Evolutionary conservation across 1,140 invertebrate genomes (phyloP), one percentile per base, ranked within the genome.

Genomic region (Drosophila kepulauana): DNA sequence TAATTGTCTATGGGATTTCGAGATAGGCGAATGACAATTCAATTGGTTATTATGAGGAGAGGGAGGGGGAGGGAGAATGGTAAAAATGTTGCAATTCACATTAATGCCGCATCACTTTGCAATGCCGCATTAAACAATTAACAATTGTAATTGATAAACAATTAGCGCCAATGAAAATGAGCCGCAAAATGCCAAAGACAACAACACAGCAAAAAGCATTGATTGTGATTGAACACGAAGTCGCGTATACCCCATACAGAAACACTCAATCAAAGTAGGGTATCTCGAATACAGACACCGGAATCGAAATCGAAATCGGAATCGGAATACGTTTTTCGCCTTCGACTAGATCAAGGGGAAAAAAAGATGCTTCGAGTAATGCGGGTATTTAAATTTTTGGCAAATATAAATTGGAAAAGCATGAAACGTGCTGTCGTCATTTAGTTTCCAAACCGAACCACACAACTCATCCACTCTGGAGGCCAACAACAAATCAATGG

Each of bases 91-190:
- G 58, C 72, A 75, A 63, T 64, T 75, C 63, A 33, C 59, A 71
- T 71, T 58, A 67, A 73, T 68, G 69, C 75, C 61, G 54, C 68
- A 61, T 78, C 78, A 81, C 81, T 78, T 86, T 81, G 58, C 77
- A 78, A 25, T 25, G 74, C 61, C 67, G 84, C 67, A 87, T 87
- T 87, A 80, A 88, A 77, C 77, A 87, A 87, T 87, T 87, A 87
- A 80, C 80, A 88, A 84, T 67, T 80, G 80, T 80, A 87, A 87
- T 87, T 87, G 85, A 87, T 88, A 84, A 88, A 80, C 84, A 87
- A 87, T 87, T 87, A 82, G 79, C 54, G 79, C 67, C 76, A 69
- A 74, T 73, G 57, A 67, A 52, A 76, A 13, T 28, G 30, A 73
- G 58, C 76, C 68, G 35, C 75, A 79, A 57, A 11, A 20, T 57